phyloP scores from a whole-genome alignment of 2,888 invertebrate genomes.

The Heliconius erato region DNA sequence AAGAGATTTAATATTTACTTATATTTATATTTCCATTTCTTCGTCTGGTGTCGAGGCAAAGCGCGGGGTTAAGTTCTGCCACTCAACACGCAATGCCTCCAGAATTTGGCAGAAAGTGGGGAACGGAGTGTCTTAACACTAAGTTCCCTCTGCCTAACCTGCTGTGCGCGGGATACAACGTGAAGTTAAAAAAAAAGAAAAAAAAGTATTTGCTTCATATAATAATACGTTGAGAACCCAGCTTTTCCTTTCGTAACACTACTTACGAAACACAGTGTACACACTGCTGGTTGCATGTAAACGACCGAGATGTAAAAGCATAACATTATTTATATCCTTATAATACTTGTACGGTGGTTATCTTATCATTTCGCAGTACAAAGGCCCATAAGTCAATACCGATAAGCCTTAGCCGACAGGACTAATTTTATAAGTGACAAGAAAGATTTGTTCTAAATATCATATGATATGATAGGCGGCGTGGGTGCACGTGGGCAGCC shows the following conservation, averaged over 20 bases:
- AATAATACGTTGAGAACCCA: too few relatives aligned
- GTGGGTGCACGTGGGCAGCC: constrained; percentile 82
- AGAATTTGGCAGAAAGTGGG: too few relatives aligned
- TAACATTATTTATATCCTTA: constrained; percentile 43
- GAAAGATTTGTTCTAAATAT: constrained; percentile 76
- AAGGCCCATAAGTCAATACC: constrained; percentile 68
- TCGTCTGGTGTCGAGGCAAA: too few relatives aligned
- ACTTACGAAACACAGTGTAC: not conserved
- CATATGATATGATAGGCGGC: constrained; percentile 59
- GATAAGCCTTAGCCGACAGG: constrained; percentile 58
- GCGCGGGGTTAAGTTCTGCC: too few relatives aligned
- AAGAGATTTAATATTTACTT: too few relatives aligned
- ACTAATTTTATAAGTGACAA: constrained; percentile 65
- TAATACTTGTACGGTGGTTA: constrained; percentile 49
- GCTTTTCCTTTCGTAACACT: not conserved
- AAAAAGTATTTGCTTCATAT: too few relatives aligned
- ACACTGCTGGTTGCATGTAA: not conserved
- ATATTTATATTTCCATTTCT: too few relatives aligned
- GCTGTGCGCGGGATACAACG: too few relatives aligned
- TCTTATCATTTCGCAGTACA: constrained; percentile 50
- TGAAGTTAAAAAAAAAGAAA: too few relatives aligned
- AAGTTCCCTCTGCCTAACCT: too few relatives aligned
- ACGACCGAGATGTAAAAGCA: constrained; percentile 30
- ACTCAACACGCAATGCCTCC: too few relatives aligned
- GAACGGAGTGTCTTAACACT: too few relatives aligned